Evolutionary conservation across 2,797 vertebrate genomes (phyloP), one percentile per base, ranked within the genome.

Genomic region (Clamator glandarius): DNA sequence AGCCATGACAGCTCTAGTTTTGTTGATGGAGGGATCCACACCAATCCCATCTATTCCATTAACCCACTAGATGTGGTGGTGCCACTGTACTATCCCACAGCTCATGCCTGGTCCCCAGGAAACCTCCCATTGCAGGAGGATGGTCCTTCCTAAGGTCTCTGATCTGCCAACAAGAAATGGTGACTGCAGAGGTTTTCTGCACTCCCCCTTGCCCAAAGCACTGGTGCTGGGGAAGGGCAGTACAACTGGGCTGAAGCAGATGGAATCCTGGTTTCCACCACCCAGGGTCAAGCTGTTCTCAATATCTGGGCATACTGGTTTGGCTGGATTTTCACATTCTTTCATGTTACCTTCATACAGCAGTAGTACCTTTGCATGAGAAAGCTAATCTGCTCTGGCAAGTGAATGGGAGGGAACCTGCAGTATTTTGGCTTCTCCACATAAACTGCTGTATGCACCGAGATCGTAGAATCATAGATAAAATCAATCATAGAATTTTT

Each of bases 391-490:
- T 81, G 69, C 80, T 55, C 83, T 95, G 95, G 44, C 88, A 91
- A 95, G 88, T 50, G 93, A 91, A 90, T 79, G 70, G 93, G 96
- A 95, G 74, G 59, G n/a, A 83, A 64, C 5, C 25, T 36, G 17
- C 4, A 33, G 15, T 1, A 7, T 15, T 85, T 31, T 25, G 58
- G 23, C 39, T 90, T 51, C 46, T 84, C 51, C 5, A 2, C 12
- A 18, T 33, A 8, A 63, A 42, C n/a, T 67, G 28, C 68, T 1
- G 5, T 12, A 21, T 0, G 3, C 36, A 16, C 12, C 19, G 29
- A 0, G 0, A 48, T 48, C 21, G 11, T 11, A 24, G 46, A 48
- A 48, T 24, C 46, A 48, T 23, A 48, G 46, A 39, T 39, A 39
- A 39, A 48, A 48, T 48, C 20, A 48, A 48, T 48, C 46, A 48